Evolutionary conservation across 2,797 vertebrate species (phyloP), one percentile per base, ranked within the genome.

Genomic region (Spheniscus humboldti): DNA sequence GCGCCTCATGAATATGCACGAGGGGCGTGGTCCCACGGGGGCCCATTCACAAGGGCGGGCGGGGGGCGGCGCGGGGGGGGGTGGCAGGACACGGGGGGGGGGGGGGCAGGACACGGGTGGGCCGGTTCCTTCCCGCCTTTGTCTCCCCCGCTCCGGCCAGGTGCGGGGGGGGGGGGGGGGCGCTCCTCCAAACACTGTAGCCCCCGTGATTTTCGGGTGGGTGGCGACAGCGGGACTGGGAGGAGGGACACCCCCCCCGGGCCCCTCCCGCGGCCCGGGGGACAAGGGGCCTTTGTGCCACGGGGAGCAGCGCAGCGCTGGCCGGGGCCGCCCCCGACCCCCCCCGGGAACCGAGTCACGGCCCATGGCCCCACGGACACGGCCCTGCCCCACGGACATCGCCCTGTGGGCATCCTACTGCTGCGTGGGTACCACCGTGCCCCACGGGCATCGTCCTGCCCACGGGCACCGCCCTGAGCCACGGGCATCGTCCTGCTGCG

Each of bases 31-130:
- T n/a, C 59, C 5, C 31, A 11, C 24, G 14, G 67, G 33, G 37
- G 89, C 96, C 97, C 96, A 59, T 96, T 97, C 97, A 96, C 90
- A 94, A 12, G 59, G 45, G 73, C 14, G n/a, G 41, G 77, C 16
- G 53, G 55, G 53, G 59, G 47, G 43, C 12, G 10, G 5, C 30
- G 31, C 8, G 27, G 80, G 25, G 55, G 33, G 71, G 19, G 41
- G 57, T n/a, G n/a, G 13, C 33, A 23, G 52, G 64, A 52, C 60
- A 53, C 31, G 63, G 55, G 9, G 59, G 60, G 48, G 48, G 24
- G 25, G 62, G 55, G 45, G 56, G 45, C 31, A 50, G 79, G 66
- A 59, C 56, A 39, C 67, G 45, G 78, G 78, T 15, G 60, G 72
- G n/a, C 13, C 60, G 18, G 60, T 74, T 74, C 82, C 82, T 85